Conservation (phyloP, 2,113 vertebrate genomes). For the Dasyurus viverrinus region DNA sequence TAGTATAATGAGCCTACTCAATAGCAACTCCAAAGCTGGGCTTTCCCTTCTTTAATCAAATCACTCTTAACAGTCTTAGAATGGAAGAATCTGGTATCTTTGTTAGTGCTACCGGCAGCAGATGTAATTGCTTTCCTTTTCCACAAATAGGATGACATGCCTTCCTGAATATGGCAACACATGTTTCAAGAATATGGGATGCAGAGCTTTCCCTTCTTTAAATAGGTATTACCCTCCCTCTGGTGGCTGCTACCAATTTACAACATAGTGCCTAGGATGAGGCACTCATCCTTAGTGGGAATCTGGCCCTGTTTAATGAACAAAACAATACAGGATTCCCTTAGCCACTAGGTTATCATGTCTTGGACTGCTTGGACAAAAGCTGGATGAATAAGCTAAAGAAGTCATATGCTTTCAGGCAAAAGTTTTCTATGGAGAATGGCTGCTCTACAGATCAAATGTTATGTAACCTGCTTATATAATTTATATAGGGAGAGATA, state of each 20-base stretch:
- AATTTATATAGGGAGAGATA: background rate
- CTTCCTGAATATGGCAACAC: background rate
- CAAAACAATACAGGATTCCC: background rate
- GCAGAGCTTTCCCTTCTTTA: background rate
- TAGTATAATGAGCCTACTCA: background rate
- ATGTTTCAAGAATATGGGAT: background rate
- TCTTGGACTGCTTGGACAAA: background rate
- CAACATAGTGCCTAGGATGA: conserved; percentile 14
- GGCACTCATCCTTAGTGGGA: background rate
- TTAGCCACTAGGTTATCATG: background rate
- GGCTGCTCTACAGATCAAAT: background rate
- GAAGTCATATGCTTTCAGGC: background rate
- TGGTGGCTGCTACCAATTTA: conserved; percentile 55
- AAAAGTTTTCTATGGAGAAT: background rate
- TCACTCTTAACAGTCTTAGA: background rate
- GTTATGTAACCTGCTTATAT: background rate
- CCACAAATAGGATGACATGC: background rate
- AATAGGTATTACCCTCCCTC: conserved; percentile 28
- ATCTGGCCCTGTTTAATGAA: background rate
- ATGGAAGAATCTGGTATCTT: background rate
- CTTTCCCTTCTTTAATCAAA: background rate
- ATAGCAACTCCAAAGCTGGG: background rate
- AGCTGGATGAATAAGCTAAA: background rate
- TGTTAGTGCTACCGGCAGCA: background rate
- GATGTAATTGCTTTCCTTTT: background rate